These are phyloP conservation scores for Fabriciana adippe DNA, from an alignment of 2,888 invertebrate genomes.

Conservation along the genomic window DNA sequence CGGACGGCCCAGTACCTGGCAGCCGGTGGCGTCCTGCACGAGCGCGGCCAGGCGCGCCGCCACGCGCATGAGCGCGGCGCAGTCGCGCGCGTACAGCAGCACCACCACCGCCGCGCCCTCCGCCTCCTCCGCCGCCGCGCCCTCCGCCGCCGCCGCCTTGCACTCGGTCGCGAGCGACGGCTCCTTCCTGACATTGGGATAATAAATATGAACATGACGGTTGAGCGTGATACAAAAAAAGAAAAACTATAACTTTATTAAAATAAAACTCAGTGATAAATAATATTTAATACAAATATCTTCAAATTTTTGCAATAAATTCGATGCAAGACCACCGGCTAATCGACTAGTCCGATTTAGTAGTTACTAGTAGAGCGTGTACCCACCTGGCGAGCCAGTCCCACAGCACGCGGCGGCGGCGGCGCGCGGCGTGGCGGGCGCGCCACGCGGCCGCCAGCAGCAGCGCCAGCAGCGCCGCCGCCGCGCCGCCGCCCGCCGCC, in stretches of 20 bases:
- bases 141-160: neutral
- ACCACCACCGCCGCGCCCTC: conserved; percentile 41
- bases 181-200: neutral
- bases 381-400: conserved; percentile 27
- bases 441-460: conserved; percentile 22
- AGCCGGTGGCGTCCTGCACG: conserved; percentile 38
- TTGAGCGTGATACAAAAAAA: no score
- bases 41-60: conserved; percentile 50
- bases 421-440: conserved; percentile 2
- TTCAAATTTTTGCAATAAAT: no score
- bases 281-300: no score
- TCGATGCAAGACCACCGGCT: no score
- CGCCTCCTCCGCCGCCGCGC: neutral
- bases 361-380: no score
- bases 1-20: no score
- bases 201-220: no score
- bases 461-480: conserved; percentile 18
- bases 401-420: conserved; percentile 33
- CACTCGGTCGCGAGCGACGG: conserved; percentile 4
- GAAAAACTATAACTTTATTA: no score
- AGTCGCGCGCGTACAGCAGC: conserved; percentile 76
- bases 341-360: no score
- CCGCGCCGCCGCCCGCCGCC: neutral
- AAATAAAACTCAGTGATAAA: no score
- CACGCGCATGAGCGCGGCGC: conserved; percentile 53